Evolutionary conservation across 1,140 invertebrate genomes (phyloP), one percentile per base, ranked within the genome.

Genomic region (Charaxes varanes): DNA sequence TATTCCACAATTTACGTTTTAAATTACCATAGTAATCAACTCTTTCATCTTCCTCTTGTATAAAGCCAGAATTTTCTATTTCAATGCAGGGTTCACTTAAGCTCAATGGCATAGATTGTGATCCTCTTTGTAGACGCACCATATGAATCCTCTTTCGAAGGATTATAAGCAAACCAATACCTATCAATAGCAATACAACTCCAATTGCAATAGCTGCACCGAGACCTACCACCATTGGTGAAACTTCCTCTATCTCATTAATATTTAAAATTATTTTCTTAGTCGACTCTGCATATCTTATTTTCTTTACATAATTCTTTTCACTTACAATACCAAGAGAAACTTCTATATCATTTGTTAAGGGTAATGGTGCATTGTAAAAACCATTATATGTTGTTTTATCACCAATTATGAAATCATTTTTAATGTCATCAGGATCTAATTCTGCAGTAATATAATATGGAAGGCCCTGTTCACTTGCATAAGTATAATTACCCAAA

Each of bases 371-470:
- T 6, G 89, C 90, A 85, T 97, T 97, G 37, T 88, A 90, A 67
- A 89, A 96, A 0, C 88, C 88, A 44, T 92, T 91, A 64, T 94
- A 93, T 3, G 81, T 88, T 33, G 82, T 85, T 11, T 88, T 88
- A 83, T 96, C 90, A 6, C 95, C 94, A 26, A 97, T 88, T 3
- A 87, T 84, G 84, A 97, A 97, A 12, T 86, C 82, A 60, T 82
- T 61, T 42, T 84, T 85, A 42, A 84, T 89, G 70, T 77, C 85
- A 46, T 88, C 62, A 53, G 85, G 86, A 27, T 87, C 85, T 37
- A 96, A 82, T 72, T 94, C 90, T 1, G 90, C 94, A 10, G 94
- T 88, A 16, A 95, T 89, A 54, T 96, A 96, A 67, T 93, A 95
- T 7, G 88, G 88, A 3, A 90, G 59, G 6, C 89, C 49, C 88